Conservation (phyloP, 64 coral and sea anemone genomes). For the Porites lutea region DNA sequence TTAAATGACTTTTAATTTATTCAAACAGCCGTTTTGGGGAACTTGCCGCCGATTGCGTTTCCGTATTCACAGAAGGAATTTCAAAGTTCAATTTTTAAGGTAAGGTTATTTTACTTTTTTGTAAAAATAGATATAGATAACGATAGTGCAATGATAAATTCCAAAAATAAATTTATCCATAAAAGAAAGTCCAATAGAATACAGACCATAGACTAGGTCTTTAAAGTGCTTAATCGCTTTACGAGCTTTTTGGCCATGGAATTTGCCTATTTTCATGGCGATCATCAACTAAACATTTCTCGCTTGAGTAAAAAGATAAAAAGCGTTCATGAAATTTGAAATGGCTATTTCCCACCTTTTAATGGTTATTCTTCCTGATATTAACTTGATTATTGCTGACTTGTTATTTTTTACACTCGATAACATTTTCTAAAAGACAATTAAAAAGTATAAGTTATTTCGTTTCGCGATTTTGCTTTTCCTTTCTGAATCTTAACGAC, state of each 20-base stretch:
- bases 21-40: not conserved
- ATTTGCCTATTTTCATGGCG: not conserved
- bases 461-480: too few relatives aligned
- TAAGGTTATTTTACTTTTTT: not conserved
- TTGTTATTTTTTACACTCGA: too few relatives aligned
- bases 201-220: too few relatives aligned
- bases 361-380: too few relatives aligned
- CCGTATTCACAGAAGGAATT: not conserved
- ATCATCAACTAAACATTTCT: not conserved
- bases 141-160: not conserved
- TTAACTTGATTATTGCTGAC: too few relatives aligned
- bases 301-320: not conserved
- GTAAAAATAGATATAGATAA: not conserved
- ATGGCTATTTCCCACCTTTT: not conserved
- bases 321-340: too few relatives aligned
- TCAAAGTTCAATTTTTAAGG: not conserved
- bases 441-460: too few relatives aligned
- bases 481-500: too few relatives aligned
- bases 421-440: too few relatives aligned
- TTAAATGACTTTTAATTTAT: slow-evolving; percentile 10
- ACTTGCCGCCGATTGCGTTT: not conserved
- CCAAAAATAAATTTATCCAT: not conserved
- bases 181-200: not conserved
- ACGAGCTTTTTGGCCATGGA: not conserved
- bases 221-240: too few relatives aligned